Evolutionary conservation across 2,888 invertebrate genomes (phyloP).

Genomic region (Acanthosoma haemorrhoidale): DNA sequence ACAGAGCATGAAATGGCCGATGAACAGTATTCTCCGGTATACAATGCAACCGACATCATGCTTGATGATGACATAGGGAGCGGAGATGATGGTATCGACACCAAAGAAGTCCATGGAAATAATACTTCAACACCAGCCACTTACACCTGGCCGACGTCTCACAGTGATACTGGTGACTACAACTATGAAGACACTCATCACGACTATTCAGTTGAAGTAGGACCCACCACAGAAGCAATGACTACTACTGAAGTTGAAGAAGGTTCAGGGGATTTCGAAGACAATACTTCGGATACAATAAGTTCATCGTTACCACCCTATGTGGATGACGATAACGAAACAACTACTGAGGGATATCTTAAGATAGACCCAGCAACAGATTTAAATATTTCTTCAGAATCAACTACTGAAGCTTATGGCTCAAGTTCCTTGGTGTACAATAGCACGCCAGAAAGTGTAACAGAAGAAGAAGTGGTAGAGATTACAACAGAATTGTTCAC

Average conservation of each 20-base stretch:
- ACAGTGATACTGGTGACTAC: slow-evolving; percentile 29
- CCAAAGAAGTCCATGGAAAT: background rate
- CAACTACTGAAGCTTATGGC: background rate
- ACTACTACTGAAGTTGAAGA: background rate
- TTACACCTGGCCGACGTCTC: background rate
- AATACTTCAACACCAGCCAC: background rate
- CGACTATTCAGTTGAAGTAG: slow-evolving; percentile 29
- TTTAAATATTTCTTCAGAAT: background rate
- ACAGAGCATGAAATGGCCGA: background rate
- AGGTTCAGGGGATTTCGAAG: slow-evolving; percentile 16
- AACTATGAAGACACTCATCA: slow-evolving; percentile 33
- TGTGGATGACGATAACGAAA: background rate
- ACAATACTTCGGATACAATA: background rate
- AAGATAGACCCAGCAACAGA: slow-evolving; percentile 4
- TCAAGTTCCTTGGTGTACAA: background rate
- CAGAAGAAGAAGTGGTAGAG: background rate
- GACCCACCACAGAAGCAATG: background rate
- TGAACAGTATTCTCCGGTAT: slow-evolving; percentile 4
- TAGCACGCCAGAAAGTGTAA: background rate
- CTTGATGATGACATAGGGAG: background rate
- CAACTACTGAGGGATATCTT: background rate
- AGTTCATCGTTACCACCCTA: background rate
- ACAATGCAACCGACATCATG: background rate
- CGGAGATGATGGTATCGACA: background rate
- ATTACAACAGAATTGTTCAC: background rate